Evolutionary conservation across 2,113 vertebrate species (phyloP), one percentile per base, ranked within the genome.

Genomic region (Acrocephalus arundinaceus): DNA sequence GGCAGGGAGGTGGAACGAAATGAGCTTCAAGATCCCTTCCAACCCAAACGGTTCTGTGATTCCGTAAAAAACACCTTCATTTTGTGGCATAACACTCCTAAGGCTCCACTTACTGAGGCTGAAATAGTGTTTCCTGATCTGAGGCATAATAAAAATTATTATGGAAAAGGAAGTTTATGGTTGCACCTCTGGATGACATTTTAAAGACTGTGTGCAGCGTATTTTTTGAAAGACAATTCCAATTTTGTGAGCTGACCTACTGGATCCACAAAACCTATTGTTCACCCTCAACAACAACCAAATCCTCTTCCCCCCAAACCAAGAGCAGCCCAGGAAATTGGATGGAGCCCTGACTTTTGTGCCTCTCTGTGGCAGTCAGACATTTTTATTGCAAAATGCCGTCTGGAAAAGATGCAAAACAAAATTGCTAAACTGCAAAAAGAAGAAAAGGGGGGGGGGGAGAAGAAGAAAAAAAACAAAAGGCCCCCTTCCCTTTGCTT

Each of bases 371-470:
- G 87, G 94, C 46, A 98, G 97, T 97, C 98, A 98, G 98, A 98
- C 98, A 90, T 96, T 97, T 98, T 98, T 98, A 98, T 98, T 97
- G 98, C 97, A 88, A 96, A 97, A 97, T 0, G 75, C 86, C 91
- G 98, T 98, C 98, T 98, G 98, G 97, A 98, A 98, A 98, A 98
- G 98, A 98, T 98, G 98, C 98, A 98, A 98, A 98, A 98, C 97
- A 90, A 98, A 98, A 98, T 89, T 97, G 97, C 97, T 95, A 97
- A 97, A 96, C 96, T 97, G 97, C 92, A 90, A 94, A 94, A 90
- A 91, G 61, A 94, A 90, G 65, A 96, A 93, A 83, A 24, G 54
- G 19, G 71, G 2, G 6, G 41, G 15, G 22, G 87, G 72, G 46
- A 6, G 9, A 17, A 43, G 11, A 48, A 55, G 68, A 77, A 92